Percentiles rank a stretch among this genome's conserved stretches.
phyloP scores from a whole-genome alignment of 35 echinoderm and acorn worm species.

The Holothuria glaberrima region DNA sequence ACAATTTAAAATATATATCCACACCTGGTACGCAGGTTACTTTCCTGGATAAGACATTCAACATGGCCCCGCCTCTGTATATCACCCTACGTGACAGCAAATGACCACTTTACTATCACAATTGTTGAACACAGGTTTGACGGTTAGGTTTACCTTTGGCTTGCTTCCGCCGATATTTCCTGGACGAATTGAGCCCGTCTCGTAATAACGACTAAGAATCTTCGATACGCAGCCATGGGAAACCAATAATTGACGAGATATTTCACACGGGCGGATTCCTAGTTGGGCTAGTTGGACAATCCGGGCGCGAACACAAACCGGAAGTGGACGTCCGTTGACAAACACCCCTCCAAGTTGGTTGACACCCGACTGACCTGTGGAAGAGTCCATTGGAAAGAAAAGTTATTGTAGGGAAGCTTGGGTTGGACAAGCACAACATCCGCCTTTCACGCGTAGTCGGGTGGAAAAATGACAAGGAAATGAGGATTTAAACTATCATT shows the following conservation, averaged over 20 bases:
- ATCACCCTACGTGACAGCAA: too few species aligned
- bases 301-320: slow-evolving; percentile 88
- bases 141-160: slow-evolving; percentile 70
- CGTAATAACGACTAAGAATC: slow-evolving; percentile 95
- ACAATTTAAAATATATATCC: too few species aligned
- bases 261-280: slow-evolving; percentile 90
- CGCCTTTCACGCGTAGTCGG: slow-evolving; percentile 13
- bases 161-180: slow-evolving; percentile 98
- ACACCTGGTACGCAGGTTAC: too few species aligned
- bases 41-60: too few species aligned
- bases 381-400: background rate
- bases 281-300: slow-evolving; percentile 94
- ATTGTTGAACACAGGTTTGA: too few species aligned
- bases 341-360: slow-evolving; percentile 96
- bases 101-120: too few species aligned
- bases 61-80: too few species aligned
- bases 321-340: slow-evolving; percentile 93
- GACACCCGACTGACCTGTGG: slow-evolving; percentile 88
- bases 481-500: too few species aligned
- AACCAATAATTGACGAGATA: slow-evolving; percentile 88
- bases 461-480: background rate
- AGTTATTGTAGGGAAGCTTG: slow-evolving; percentile 25
- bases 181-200: slow-evolving; percentile 96
- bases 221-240: slow-evolving; percentile 97
- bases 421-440: slow-evolving; percentile 5